A percentile compares a stretch with the other conserved stretches of the same genome.
Conservation (phyloP, 2,113 vertebrate genomes). For the Charina bottae region DNA sequence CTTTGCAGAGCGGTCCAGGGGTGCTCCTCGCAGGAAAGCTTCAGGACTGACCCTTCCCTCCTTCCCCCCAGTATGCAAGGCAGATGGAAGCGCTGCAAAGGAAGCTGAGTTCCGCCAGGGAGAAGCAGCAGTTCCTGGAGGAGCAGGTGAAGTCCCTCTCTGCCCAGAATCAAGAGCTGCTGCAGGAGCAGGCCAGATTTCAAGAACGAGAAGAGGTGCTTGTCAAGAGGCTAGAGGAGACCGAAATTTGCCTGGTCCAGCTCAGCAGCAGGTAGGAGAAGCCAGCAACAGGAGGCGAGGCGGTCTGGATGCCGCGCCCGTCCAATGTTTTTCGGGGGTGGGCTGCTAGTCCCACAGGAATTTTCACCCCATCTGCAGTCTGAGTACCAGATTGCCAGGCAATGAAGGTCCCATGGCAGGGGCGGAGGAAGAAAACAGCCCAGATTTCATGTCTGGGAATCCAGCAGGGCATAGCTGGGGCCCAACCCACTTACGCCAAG, state of each 20-base stretch:
- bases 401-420: neutral
- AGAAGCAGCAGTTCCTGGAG: conserved; percentile 71
- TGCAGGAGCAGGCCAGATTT: conserved; percentile 28
- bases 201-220: conserved; percentile 13
- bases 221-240: conserved; percentile 32
- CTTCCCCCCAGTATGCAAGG: conserved; percentile 68
- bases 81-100: conserved; percentile 76
- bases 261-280: conserved; percentile 41
- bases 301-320: no score
- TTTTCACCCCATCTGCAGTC: neutral
- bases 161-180: neutral
- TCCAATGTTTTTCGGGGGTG: no score
- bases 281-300: no score
- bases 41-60: neutral
- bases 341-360: neutral
- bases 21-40: neutral
- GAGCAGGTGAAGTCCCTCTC: conserved; percentile 42
- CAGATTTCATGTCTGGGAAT: neutral
- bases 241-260: neutral
- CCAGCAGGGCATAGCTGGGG: neutral
- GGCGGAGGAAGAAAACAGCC: neutral
- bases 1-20: neutral
- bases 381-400: neutral
- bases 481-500: neutral
- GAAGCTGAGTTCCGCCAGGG: conserved; percentile 68